These are phyloP conservation scores for Iselma pallidipennis DNA, from an alignment of 2,888 invertebrate genomes.

Conservation along the genomic window DNA sequence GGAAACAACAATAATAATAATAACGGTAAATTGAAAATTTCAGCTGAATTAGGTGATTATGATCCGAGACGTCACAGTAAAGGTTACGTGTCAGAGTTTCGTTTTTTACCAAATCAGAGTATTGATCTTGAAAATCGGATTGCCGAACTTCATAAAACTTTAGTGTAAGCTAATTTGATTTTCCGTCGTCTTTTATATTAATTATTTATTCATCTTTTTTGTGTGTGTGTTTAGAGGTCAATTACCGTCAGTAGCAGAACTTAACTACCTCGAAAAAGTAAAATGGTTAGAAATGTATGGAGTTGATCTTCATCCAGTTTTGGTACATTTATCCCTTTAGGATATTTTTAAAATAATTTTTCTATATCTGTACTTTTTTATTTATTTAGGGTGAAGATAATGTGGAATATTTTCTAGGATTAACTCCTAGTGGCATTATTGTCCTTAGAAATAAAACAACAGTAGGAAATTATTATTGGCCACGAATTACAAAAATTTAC, in stretches of 20 bases:
- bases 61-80: conserved; percentile 84
- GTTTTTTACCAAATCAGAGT: conserved; percentile 90
- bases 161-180: conserved; percentile 67
- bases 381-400: conserved; percentile 85
- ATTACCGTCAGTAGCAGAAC: conserved; percentile 89
- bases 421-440: conserved; percentile 95
- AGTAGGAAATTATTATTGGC: conserved; percentile 98
- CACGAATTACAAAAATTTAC: conserved; percentile 94
- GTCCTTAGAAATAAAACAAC: conserved; percentile 93
- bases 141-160: conserved; percentile 84
- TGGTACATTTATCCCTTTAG: conserved; percentile 73
- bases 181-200: neutral
- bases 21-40: no score
- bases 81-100: conserved; percentile 94
- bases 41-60: conserved; percentile 95
- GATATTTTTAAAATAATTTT: conserved; percentile 6
- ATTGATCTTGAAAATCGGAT: conserved; percentile 87
- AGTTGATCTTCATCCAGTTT: conserved; percentile 93
- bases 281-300: conserved; percentile 99
- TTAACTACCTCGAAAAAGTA: conserved; percentile 94
- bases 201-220: conserved; percentile 6
- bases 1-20: conserved; percentile 2
- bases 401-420: conserved; percentile 92
- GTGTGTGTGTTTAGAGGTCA: conserved; percentile 68
- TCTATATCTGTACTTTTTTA: neutral